Evolutionary conservation across 1,140 invertebrate species (phyloP).

Genomic region (Sogatella furcifera): DNA sequence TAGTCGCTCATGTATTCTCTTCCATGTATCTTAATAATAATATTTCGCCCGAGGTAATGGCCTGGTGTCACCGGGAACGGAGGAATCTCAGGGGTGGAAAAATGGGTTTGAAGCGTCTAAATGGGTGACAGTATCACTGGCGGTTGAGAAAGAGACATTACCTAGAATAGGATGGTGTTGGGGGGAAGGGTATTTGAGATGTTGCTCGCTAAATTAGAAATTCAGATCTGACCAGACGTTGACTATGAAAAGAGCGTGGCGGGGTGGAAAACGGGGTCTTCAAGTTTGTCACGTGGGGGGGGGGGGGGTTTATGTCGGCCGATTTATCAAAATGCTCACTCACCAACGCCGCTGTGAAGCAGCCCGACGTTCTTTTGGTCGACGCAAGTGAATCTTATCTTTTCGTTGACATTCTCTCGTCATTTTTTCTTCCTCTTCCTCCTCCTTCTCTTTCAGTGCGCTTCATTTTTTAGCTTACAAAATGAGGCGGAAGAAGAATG

Average conservation of each 20-base stretch:
- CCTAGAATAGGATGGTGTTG: neutral
- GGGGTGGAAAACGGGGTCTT: neutral
- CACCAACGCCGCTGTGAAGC: too few relatives aligned
- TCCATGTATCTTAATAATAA: too few relatives aligned
- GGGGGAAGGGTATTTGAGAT: too few relatives aligned
- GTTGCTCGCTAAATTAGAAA: conserved; percentile 9
- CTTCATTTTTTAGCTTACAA: conserved; percentile 15
- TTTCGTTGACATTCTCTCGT: conserved; percentile 10
- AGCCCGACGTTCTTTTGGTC: too few relatives aligned
- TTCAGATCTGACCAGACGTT: conserved; percentile 8
- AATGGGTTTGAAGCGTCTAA: too few relatives aligned
- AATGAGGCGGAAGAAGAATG: conserved; percentile 15
- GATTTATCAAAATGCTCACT: conserved; percentile 12
- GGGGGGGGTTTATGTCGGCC: conserved; percentile 6
- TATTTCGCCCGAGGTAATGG: too few relatives aligned
- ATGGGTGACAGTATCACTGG: neutral
- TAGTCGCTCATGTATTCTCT: too few relatives aligned
- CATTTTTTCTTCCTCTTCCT: conserved; percentile 8
- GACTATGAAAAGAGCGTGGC: neutral
- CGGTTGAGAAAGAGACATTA: conserved; percentile 9
- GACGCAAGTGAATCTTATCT: conserved; percentile 13
- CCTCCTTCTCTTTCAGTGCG: conserved; percentile 5
- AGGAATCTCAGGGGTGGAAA: too few relatives aligned
- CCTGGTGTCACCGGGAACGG: too few relatives aligned
- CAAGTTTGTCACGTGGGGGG: too few relatives aligned